A percentile compares a stretch with the other conserved stretches of the same genome.
phyloP scores from a whole-genome alignment of 2,888 invertebrate species.

The Creontiades dilutus region DNA sequence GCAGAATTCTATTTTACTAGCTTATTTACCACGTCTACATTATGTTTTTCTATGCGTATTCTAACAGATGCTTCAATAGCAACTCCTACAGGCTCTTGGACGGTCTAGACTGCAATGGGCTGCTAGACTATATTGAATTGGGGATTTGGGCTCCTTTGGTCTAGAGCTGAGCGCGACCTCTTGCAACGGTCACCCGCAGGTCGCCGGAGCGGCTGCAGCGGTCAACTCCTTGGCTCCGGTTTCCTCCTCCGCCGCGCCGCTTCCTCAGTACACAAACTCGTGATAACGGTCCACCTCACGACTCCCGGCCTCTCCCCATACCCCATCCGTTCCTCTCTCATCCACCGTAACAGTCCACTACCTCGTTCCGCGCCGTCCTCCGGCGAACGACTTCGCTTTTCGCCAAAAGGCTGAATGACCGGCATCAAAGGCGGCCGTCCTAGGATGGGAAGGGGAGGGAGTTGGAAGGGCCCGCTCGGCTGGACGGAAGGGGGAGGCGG shows the following conservation, averaged over 20 bases:
- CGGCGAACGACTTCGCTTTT: background rate
- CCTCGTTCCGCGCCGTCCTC: background rate
- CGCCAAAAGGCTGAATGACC: background rate
- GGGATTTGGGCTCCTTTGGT: too few species aligned
- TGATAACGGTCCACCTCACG: constrained; percentile 27
- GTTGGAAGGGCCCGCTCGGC: background rate
- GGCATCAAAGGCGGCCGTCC: background rate
- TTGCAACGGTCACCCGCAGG: background rate
- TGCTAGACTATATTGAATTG: too few species aligned
- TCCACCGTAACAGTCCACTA: constrained; percentile 1
- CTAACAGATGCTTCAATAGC: too few species aligned
- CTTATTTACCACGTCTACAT: too few species aligned
- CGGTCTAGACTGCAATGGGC: too few species aligned
- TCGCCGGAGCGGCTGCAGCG: constrained; percentile 1
- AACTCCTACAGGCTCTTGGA: too few species aligned
- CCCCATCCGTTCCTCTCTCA: background rate
- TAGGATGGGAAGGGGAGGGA: background rate
- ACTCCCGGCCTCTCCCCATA: background rate
- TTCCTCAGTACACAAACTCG: background rate
- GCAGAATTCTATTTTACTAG: too few species aligned
- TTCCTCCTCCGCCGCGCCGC: background rate
- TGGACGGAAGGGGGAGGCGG: background rate
- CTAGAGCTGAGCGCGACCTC: background rate
- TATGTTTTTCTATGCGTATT: too few species aligned
- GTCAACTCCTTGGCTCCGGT: constrained; percentile 6